Conservation (phyloP, 2,113 vertebrate genomes). For the Pitta sordida region DNA sequence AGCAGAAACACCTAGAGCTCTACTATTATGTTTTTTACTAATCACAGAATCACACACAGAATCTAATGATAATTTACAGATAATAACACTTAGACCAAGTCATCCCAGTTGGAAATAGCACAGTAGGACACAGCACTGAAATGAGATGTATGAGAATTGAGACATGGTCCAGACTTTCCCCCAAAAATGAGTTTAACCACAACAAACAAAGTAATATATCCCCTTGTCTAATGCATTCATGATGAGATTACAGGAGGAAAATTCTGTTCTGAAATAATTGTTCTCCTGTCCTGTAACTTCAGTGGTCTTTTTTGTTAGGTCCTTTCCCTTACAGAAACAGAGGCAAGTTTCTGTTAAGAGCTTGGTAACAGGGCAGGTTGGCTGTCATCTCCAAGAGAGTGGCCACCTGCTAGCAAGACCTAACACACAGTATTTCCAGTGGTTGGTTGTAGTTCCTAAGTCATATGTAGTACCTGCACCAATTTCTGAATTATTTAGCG, state of each 20-base stretch:
- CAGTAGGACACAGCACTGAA: not conserved
- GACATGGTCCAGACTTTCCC: not conserved
- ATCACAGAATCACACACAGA: no score
- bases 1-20: not conserved
- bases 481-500: not conserved
- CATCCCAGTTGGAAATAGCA: not conserved
- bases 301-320: not conserved
- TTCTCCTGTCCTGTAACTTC: not conserved
- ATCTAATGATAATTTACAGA: not conserved
- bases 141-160: not conserved
- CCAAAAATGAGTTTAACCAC: not conserved
- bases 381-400: not conserved
- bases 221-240: not conserved
- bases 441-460: not conserved
- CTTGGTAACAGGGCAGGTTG: not conserved
- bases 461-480: not conserved
- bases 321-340: not conserved
- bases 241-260: not conserved
- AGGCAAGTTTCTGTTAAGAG: not conserved
- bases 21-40: not conserved
- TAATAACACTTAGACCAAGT: not conserved
- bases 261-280: not conserved
- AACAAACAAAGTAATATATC: not conserved
- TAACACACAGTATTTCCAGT: not conserved
- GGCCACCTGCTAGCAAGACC: not conserved